phyloP scores from a whole-genome alignment of 1,140 invertebrate genomes.

The Neodiprion virginianus region DNA sequence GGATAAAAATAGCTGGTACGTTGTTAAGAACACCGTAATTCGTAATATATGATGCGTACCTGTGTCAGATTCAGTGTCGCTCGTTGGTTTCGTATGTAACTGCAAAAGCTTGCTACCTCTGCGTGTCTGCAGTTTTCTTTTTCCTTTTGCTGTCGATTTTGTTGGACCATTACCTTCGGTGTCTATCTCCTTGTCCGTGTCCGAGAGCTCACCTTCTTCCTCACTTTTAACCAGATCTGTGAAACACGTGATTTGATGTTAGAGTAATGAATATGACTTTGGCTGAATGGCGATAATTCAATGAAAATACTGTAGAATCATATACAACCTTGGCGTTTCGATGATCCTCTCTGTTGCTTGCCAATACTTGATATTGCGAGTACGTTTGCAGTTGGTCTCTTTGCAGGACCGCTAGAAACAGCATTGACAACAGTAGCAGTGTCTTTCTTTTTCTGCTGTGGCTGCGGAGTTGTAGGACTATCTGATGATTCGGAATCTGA shows the following conservation, averaged over 20 bases:
- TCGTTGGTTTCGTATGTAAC: slow-evolving; percentile 49
- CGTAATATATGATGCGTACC: slow-evolving; percentile 43
- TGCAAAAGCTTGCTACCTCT: slow-evolving; percentile 59
- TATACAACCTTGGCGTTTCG: slow-evolving; percentile 50
- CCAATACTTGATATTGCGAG: slow-evolving; percentile 37
- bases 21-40: slow-evolving; percentile 6
- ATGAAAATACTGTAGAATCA: neutral
- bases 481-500: slow-evolving; percentile 61
- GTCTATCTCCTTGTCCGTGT: slow-evolving; percentile 54
- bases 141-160: slow-evolving; percentile 53
- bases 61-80: slow-evolving; percentile 63
- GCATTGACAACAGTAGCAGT: slow-evolving; percentile 37
- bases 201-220: slow-evolving; percentile 52
- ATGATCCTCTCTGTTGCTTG: slow-evolving; percentile 54
- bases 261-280: too few species aligned
- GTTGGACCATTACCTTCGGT: slow-evolving; percentile 37
- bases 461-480: slow-evolving; percentile 48
- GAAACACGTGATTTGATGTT: neutral
- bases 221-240: slow-evolving; percentile 46
- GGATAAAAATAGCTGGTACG: slow-evolving; percentile 15
- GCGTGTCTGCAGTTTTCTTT: slow-evolving; percentile 56
- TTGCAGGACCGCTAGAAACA: slow-evolving; percentile 47
- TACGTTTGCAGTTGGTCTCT: slow-evolving; percentile 56
- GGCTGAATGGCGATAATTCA: too few species aligned
- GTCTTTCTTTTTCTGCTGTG: slow-evolving; percentile 56